phyloP scores from a whole-genome alignment of 2,888 invertebrate genomes.

The Phortica magna region DNA sequence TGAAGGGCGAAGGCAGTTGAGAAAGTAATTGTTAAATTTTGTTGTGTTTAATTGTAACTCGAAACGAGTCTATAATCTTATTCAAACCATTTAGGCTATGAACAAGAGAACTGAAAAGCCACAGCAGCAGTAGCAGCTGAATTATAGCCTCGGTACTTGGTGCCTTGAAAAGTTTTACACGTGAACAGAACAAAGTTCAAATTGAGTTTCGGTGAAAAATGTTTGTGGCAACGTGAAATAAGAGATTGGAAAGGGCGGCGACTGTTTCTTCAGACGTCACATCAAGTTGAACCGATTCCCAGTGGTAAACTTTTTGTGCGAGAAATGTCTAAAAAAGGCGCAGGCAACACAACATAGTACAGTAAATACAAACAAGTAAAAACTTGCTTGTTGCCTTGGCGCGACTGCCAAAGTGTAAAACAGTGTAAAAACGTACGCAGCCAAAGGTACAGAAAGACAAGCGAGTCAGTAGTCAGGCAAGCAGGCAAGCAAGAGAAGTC shows the following conservation, averaged over 20 bases:
- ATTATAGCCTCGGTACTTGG: constrained; percentile 38
- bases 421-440: constrained; percentile 17
- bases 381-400: constrained; percentile 42
- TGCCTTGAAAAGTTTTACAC: constrained; percentile 55
- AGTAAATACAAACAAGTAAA: constrained; percentile 54
- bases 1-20: not conserved
- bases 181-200: constrained; percentile 63
- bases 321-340: constrained; percentile 41
- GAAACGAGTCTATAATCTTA: not conserved
- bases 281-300: constrained; percentile 49
- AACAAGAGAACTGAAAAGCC: not conserved
- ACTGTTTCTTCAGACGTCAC: constrained; percentile 29
- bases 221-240: constrained; percentile 47
- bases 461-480: not conserved
- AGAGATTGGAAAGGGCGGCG: not conserved
- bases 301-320: constrained; percentile 57
- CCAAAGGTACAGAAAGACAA: not conserved
- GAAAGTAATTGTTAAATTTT: too few relatives aligned
- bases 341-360: constrained; percentile 33
- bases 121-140: not conserved
- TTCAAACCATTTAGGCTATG: not conserved
- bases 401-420: constrained; percentile 22
- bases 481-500: not conserved
- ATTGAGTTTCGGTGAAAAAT: constrained; percentile 56
- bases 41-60: too few relatives aligned